Evolutionary conservation across 2,113 vertebrate genomes (phyloP).

Genomic region (Actinemys pallida): DNA sequence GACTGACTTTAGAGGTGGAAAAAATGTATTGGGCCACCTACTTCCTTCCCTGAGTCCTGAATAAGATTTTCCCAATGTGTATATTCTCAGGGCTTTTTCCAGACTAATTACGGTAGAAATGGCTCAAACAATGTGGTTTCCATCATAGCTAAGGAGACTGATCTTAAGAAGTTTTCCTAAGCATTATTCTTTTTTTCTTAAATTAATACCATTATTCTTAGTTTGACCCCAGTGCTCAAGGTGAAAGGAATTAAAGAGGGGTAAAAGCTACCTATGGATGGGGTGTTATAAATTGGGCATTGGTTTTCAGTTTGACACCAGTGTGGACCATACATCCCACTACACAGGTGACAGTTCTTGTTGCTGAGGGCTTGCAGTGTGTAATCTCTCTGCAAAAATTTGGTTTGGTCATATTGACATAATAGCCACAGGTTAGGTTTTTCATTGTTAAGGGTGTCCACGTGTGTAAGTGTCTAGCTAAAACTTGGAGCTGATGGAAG

Average conservation of each 20-base stretch:
- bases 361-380: not conserved
- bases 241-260: not conserved
- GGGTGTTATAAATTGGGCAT: not conserved
- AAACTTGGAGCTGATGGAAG: not conserved
- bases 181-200: not conserved
- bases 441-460: not conserved
- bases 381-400: not conserved
- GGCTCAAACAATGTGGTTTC: not conserved
- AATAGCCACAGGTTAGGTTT: not conserved
- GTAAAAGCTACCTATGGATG: not conserved
- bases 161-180: not conserved
- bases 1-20: not conserved
- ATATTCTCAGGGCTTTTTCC: not conserved
- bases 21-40: not conserved
- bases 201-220: not conserved
- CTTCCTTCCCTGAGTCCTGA: not conserved
- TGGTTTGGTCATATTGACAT: not conserved
- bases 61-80: not conserved
- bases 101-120: not conserved
- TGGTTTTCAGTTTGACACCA: not conserved
- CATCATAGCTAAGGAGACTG: not conserved
- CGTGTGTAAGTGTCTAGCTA: not conserved
- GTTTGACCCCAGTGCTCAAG: not conserved
- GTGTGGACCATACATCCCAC: not conserved
- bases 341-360: not conserved